Evolutionary conservation across 2,113 vertebrate genomes (phyloP), one percentile per base, ranked within the genome.

Genomic region (Oophaga pumilio): DNA sequence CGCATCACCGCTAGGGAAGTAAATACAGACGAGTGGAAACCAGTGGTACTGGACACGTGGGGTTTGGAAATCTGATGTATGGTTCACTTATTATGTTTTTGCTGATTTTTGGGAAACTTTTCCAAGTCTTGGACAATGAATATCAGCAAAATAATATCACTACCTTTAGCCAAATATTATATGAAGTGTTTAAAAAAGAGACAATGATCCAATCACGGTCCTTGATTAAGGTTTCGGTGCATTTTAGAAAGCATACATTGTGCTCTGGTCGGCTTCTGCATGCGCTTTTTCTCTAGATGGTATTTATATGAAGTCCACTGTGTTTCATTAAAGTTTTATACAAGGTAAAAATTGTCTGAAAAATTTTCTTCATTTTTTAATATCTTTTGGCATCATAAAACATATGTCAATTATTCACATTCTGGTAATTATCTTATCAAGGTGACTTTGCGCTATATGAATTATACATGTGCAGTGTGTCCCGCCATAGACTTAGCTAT

Each of bases 381-480:
- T 74, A 20, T 2, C 33, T 50, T 74, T 22, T 74, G 13, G 71
- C 71, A 74, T 74, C 71, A 74, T 74, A 74, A 74, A 74, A 49
- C 33, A 13, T 74, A 50, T 22, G 71, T 74, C 71, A 74, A 50
- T 74, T 74, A 74, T 74, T 74, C 71, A 74, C 28, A 73, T 73
- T 49, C 71, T 22, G 20, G 71, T 73, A 74, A 74, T 74, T 74
- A 74, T 74, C 49, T 74, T 50, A 74, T 5, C 33, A 74, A 74
- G 71, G 71, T 74, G 71, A 74, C 71, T 74, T 74, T 74, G 17
- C 43, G 13, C 7, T 12, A 43, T 74, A 74, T 74, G 71, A 74
- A 74, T 74, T 74, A 74, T 74, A 74, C 71, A 74, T 74, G 71
- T 74, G 71, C 71, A 74, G 71, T 9, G 71, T 22, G 43, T 74